Base-by-base conservation (phyloP, 1,140 invertebrate genomes). In the Halesus radiatus region DNA sequence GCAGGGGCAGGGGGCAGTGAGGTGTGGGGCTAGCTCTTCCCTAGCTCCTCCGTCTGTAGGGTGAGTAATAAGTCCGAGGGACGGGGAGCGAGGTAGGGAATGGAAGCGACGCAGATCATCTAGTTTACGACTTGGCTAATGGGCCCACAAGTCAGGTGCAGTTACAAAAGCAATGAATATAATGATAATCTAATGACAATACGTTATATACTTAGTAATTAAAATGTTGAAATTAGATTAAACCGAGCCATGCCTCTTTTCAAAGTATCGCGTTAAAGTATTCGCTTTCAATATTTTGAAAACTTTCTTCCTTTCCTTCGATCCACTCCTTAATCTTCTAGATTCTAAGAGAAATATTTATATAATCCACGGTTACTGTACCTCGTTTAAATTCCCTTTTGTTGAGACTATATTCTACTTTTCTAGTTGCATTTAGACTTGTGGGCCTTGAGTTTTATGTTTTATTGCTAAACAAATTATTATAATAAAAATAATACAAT, bases 171-270 rank as follows among this genome's bases (percentile, higher is more conserved):
- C 75, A 76, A 76, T 76, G 75, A 76, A 76, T 66, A 76, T 52
- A 76, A 64, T 76, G 74, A 76, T 62, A 76, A 62, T 76, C 60
- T 76, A 74, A 62, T 64, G 75, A 76, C 75, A 76, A 76, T 76
- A 76, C 75, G 50, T 76, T 52, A 64, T 76, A 66, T 66, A 76
- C 60, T 76, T 76, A 76, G 75, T 32, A 52, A 64, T 76, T 23
- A 64, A 62, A 76, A 76, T 76, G 75, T 76, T 76, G 54, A 76
- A 45, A n/a, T 76, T 76, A 58, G 60, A 76, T 64, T 76, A 76
- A 76, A 75, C 72, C 72, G 72, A 75, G 72, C 72, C 72, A 75
- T 75, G 72, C 72, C 72, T 75, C 72, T 32, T 58, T 60, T 75
- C 10, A 58, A 60, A 32, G 58, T 75, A 58, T 56, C 32, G 72